phyloP scores from a whole-genome alignment of 2,888 invertebrate species.

The Lepas anatifera region DNA sequence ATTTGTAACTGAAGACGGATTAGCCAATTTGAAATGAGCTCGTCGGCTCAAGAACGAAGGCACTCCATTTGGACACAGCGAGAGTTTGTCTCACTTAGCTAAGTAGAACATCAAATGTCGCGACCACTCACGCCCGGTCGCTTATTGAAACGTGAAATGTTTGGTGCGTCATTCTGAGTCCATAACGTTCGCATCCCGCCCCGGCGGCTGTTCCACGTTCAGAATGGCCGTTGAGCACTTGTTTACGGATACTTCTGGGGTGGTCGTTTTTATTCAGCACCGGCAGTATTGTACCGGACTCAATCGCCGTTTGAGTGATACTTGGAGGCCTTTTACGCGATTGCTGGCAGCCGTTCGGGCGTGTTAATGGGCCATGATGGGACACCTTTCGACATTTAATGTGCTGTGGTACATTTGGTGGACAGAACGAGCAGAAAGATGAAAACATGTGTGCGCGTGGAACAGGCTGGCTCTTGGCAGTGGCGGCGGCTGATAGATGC shows the following conservation, averaged over 20 bases:
- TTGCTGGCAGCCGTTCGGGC: background rate
- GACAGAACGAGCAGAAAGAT: background rate
- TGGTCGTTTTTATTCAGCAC: background rate
- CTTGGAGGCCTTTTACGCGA: background rate
- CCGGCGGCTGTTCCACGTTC: too few relatives aligned
- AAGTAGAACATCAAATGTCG: too few relatives aligned
- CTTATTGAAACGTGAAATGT: too few relatives aligned
- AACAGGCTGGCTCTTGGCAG: too few relatives aligned
- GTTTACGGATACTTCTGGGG: background rate
- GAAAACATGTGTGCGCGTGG: background rate
- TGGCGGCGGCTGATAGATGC: too few relatives aligned
- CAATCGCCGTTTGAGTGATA: slow-evolving; percentile 1
- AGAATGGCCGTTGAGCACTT: background rate
- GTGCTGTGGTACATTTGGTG: background rate
- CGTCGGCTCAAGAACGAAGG: too few relatives aligned
- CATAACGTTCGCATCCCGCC: too few relatives aligned
- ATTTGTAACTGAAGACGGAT: slow-evolving; percentile 7
- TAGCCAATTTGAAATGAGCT: background rate
- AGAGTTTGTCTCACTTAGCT: too few relatives aligned
- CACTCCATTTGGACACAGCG: too few relatives aligned
- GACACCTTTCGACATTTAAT: slow-evolving; percentile 8
- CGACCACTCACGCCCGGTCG: too few relatives aligned
- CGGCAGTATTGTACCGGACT: background rate
- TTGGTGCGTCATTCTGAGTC: too few relatives aligned
- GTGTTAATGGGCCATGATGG: slow-evolving; percentile 7